These are phyloP conservation scores for Epinephelus cyanopodus DNA, from an alignment of 2,113 vertebrate species.

Conservation along the genomic window DNA sequence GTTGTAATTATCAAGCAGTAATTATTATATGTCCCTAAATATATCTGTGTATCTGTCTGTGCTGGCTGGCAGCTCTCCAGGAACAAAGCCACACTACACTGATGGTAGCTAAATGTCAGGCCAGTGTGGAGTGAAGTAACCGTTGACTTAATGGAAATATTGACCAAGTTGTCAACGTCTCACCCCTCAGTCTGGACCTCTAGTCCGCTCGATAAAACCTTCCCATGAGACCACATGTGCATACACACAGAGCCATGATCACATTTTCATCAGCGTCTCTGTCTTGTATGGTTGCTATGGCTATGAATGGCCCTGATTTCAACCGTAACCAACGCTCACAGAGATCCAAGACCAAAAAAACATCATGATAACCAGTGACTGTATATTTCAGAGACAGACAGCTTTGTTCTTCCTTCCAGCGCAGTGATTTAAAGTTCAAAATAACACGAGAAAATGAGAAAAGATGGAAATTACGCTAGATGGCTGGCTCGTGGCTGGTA, in stretches of 20 bases:
- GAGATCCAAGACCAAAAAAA: slow-evolving; percentile 46
- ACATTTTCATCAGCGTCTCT: slow-evolving; percentile 47
- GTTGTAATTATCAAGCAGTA: background rate
- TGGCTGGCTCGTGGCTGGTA: background rate
- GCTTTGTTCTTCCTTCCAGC: slow-evolving; percentile 56
- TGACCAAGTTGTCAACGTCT: slow-evolving; percentile 66
- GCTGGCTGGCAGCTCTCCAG: slow-evolving; percentile 36
- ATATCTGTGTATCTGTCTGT: slow-evolving; percentile 21
- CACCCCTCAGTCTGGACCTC: slow-evolving; percentile 57
- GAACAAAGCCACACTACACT: slow-evolving; percentile 32
- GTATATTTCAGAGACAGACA: slow-evolving; percentile 54
- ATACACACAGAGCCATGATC: slow-evolving; percentile 44
- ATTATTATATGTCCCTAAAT: background rate
- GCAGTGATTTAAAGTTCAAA: slow-evolving; percentile 50
- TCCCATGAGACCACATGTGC: slow-evolving; percentile 62
- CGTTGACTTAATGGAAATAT: slow-evolving; percentile 73
- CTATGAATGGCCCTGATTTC: slow-evolving; percentile 49
- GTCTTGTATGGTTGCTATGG: slow-evolving; percentile 67
- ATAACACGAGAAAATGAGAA: slow-evolving; percentile 42
- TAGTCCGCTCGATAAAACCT: slow-evolving; percentile 70
- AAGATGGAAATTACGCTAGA: slow-evolving; percentile 43
- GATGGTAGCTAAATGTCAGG: slow-evolving; percentile 45
- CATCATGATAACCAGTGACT: slow-evolving; percentile 59
- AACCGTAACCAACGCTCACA: slow-evolving; percentile 51
- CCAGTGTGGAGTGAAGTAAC: slow-evolving; percentile 52